Conservation (phyloP, 2,113 vertebrate genomes). For the Psittacus erithacus region DNA sequence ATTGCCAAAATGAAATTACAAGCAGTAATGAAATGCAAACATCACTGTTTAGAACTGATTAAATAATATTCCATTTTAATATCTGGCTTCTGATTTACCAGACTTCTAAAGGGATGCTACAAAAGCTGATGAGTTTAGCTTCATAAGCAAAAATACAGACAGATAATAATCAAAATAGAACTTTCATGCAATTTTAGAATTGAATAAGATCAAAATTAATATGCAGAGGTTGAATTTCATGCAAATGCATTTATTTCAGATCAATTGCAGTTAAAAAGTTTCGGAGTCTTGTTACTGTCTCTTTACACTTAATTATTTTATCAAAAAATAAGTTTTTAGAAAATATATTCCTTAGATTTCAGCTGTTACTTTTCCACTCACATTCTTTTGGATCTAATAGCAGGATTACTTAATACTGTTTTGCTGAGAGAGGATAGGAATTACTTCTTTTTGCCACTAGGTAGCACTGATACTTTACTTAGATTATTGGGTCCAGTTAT, state of each 20-base stretch:
- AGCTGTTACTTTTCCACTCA: not conserved
- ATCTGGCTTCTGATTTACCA: conserved; percentile 10
- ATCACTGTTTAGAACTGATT: conserved; percentile 23
- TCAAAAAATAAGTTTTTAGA: not conserved
- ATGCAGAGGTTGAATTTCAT: not conserved
- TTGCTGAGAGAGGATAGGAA: not conserved
- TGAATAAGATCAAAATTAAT: not conserved
- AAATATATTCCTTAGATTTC: not conserved
- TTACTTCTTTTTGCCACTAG: conserved; percentile 70
- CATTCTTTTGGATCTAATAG: not conserved
- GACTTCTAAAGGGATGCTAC: not conserved
- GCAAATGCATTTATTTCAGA: not conserved
- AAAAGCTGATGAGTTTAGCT: conserved; percentile 19
- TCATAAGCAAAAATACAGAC: not conserved
- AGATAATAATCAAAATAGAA: not conserved
- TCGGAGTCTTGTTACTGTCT: not conserved
- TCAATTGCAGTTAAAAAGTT: not conserved
- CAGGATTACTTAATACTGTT: not conserved
- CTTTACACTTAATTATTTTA: not conserved
- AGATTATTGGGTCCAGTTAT: not conserved
- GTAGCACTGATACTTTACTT: conserved; percentile 68
- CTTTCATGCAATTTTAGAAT: not conserved
- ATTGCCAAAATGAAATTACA: conserved; percentile 15
- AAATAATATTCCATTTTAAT: conserved; percentile 32
- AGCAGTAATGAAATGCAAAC: conserved; percentile 27